Base-by-base conservation (phyloP, 2,797 vertebrate genomes). In the Spea hammondii region DNA sequence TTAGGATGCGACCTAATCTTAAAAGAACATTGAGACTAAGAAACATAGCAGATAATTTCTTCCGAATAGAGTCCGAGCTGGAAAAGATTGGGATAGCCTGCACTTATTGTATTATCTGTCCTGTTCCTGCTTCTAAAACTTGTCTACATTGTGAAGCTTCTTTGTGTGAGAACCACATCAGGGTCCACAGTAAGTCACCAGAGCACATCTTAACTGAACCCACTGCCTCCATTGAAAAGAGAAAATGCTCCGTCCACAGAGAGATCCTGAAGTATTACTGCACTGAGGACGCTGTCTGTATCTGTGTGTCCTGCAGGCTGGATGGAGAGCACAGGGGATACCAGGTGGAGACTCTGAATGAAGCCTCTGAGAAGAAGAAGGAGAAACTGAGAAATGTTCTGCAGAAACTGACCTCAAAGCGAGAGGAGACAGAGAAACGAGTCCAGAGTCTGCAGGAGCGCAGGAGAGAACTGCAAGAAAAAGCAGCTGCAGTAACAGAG, bases 131-230 rank as follows among this genome's bases (percentile, higher is more conserved):
- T 32, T 14, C 72, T 2, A 72, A 72, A 14, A 72, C 77, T 10
- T 94, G 93, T 67, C 84, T 91, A 71, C 86, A 83, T 70, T 93
- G 93, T 8, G 88, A 93, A 68, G 90, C 87, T 76, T 90, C 90
- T 0, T 67, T 93, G 71, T 93, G 92, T 70, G 78, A 83, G 13
- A 84, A 87, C 14, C 91, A 92, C 80, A 82, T 93, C 3, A 85
- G 88, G 74, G 84, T 45, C n/a, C 92, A 93, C 79, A 80, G 87
- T 0, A 88, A 91, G 70, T 90, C 84, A 77, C 85, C 89, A 53
- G 0, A 5, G 0, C 91, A 93, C 65, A 1, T 79, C 0, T 0
- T 93, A 64, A 85, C 88, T 46, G 89, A 90, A 0, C 83, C 89
- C 13, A 65, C 65, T 5, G 64, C n/a, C 0, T 84, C 86, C 62